Evolutionary conservation across 2,888 invertebrate genomes (phyloP).

Genomic region (Napeogenes inachia): DNA sequence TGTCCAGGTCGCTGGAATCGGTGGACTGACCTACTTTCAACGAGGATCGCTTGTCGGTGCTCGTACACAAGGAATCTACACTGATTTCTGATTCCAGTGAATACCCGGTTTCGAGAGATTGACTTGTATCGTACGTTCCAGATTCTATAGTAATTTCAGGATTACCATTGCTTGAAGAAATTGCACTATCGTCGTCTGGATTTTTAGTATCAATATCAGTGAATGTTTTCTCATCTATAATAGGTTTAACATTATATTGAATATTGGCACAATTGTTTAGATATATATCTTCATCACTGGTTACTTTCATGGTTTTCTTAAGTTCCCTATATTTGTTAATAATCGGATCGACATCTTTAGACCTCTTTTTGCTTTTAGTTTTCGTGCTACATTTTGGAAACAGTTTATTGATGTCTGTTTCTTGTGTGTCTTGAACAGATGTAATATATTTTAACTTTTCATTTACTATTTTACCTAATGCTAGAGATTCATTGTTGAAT

Average conservation of each 20-base stretch:
- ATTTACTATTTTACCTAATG: slow-evolving; percentile 76
- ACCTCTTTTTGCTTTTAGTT: slow-evolving; percentile 72
- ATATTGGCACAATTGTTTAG: slow-evolving; percentile 71
- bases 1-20: slow-evolving; percentile 81
- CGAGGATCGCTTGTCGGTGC: slow-evolving; percentile 76
- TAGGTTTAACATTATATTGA: slow-evolving; percentile 58
- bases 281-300: slow-evolving; percentile 65
- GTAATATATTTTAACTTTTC: slow-evolving; percentile 78
- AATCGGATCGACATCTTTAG: slow-evolving; percentile 70
- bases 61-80: slow-evolving; percentile 76
- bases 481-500: slow-evolving; percentile 77
- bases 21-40: slow-evolving; percentile 81
- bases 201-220: slow-evolving; percentile 63
- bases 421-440: slow-evolving; percentile 71
- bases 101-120: slow-evolving; percentile 73
- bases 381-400: slow-evolving; percentile 72
- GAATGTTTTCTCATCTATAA: slow-evolving; percentile 58
- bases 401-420: slow-evolving; percentile 66
- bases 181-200: slow-evolving; percentile 71
- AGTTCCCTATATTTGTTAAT: slow-evolving; percentile 71
- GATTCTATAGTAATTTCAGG: slow-evolving; percentile 74
- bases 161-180: slow-evolving; percentile 70
- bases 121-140: slow-evolving; percentile 68
- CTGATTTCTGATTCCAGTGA: slow-evolving; percentile 77
- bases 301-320: slow-evolving; percentile 67